phyloP scores from a whole-genome alignment of 2,797 vertebrate genomes.

The Macropodus opercularis region DNA sequence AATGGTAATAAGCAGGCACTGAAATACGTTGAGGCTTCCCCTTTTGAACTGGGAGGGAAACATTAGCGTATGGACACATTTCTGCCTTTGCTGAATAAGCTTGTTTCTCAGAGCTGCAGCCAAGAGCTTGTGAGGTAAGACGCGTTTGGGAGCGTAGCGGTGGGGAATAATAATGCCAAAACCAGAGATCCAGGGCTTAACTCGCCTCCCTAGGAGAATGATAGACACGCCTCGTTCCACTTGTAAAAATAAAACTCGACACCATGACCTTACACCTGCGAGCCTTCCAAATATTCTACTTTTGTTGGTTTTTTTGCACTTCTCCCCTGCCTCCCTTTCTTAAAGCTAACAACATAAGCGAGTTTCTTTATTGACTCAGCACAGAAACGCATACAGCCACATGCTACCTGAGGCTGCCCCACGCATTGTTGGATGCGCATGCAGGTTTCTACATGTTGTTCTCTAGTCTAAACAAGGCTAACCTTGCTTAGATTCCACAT shows the following conservation, averaged over 20 bases:
- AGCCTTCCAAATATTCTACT: conserved; percentile 36
- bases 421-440: conserved; percentile 4
- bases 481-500: conserved; percentile 8
- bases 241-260: conserved; percentile 60
- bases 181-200: conserved; percentile 61
- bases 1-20: conserved; percentile 26
- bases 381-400: too few relatives aligned
- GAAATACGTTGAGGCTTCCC: conserved; percentile 43
- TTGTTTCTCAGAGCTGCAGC: conserved; percentile 51
- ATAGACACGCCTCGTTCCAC: conserved; percentile 46
- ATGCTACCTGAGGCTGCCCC: conserved; percentile 9
- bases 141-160: conserved; percentile 39
- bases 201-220: conserved; percentile 48
- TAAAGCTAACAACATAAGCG: too few relatives aligned
- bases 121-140: conserved; percentile 57
- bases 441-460: conserved; percentile 23
- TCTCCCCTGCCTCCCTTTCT: conserved; percentile 1
- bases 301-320: conserved; percentile 29
- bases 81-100: conserved; percentile 66
- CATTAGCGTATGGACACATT: conserved; percentile 42
- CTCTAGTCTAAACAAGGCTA: conserved; percentile 40
- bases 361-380: too few relatives aligned
- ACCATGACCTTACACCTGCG: conserved; percentile 62
- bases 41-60: conserved; percentile 37
- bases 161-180: conserved; percentile 56